phyloP scores from a whole-genome alignment of 2,113 vertebrate species.

The Equus quagga region DNA sequence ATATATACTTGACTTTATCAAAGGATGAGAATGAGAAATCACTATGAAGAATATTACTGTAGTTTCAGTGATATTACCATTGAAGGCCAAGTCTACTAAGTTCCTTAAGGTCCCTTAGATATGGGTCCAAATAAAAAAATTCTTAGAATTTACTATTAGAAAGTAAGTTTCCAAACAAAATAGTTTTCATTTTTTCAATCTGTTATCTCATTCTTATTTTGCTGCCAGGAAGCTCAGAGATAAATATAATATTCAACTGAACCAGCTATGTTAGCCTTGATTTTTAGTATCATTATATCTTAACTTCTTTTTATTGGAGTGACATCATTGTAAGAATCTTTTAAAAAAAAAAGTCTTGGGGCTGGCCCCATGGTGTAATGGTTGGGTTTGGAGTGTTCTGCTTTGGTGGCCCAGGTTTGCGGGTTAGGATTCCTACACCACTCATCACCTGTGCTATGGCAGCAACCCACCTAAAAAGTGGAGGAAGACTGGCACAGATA shows the following conservation, averaged over 20 bases:
- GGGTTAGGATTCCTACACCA: no score
- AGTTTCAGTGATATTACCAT: not conserved
- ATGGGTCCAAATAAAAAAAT: not conserved
- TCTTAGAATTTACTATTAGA: not conserved
- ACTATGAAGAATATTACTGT: not conserved
- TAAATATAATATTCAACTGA: not conserved
- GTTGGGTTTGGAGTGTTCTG: no score
- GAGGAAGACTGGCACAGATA: no score
- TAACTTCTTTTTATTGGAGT: not conserved
- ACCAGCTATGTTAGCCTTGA: not conserved
- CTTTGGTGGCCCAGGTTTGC: no score
- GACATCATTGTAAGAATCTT: not conserved
- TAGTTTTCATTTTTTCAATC: not conserved
- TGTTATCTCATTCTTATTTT: not conserved
- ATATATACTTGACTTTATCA: not conserved
- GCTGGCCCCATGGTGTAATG: no score
- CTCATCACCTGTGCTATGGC: no score
- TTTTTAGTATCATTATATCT: not conserved
- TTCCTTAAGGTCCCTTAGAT: not conserved
- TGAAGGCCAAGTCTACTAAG: not conserved
- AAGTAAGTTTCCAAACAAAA: conserved; percentile 5
- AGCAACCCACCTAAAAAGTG: no score
- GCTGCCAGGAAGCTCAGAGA: not conserved
- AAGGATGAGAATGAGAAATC: conserved; percentile 17
- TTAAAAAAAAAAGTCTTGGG: not conserved